Percentiles rank a stretch among this genome's conserved stretches.
These are phyloP conservation scores for Eupithecia pulchellata DNA, from an alignment of 2,888 invertebrate genomes.

Conservation along the genomic window DNA sequence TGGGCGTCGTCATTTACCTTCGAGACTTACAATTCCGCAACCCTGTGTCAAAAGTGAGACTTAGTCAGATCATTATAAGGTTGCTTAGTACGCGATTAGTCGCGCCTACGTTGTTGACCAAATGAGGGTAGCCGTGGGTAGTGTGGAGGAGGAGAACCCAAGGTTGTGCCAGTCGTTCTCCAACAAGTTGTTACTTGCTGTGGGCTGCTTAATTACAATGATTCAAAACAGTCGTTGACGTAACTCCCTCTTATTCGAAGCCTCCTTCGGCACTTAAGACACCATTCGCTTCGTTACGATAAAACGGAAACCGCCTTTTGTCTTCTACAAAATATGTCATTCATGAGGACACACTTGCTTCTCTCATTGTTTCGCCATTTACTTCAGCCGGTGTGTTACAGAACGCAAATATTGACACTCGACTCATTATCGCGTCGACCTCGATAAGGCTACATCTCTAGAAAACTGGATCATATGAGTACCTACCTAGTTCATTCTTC, in stretches of 20 bases:
- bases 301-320: conserved; percentile 26
- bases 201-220: conserved; percentile 80
- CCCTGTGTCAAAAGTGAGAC: conserved; percentile 73
- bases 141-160: conserved; percentile 82
- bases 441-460: conserved; percentile 77
- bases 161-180: conserved; percentile 81
- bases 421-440: conserved; percentile 75
- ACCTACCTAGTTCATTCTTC: conserved; percentile 67
- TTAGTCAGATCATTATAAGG: conserved; percentile 78
- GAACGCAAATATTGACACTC: conserved; percentile 75
- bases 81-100: conserved; percentile 79
- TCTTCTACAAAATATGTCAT: conserved; percentile 33
- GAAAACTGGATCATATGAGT: conserved; percentile 79
- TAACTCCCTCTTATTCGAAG: conserved; percentile 33
- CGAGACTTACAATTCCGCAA: conserved; percentile 71
- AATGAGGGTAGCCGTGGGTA: conserved; percentile 84
- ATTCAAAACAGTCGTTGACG: conserved; percentile 68
- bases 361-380: conserved; percentile 52
- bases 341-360: conserved; percentile 51
- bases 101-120: conserved; percentile 81
- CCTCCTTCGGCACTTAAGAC: conserved; percentile 21
- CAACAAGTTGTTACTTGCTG: conserved; percentile 71
- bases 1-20: conserved; percentile 73
- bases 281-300: conserved; percentile 19
- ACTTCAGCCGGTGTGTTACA: conserved; percentile 55